Evolutionary conservation across 2,113 vertebrate genomes (phyloP).

Genomic region (Empidonax traillii): DNA sequence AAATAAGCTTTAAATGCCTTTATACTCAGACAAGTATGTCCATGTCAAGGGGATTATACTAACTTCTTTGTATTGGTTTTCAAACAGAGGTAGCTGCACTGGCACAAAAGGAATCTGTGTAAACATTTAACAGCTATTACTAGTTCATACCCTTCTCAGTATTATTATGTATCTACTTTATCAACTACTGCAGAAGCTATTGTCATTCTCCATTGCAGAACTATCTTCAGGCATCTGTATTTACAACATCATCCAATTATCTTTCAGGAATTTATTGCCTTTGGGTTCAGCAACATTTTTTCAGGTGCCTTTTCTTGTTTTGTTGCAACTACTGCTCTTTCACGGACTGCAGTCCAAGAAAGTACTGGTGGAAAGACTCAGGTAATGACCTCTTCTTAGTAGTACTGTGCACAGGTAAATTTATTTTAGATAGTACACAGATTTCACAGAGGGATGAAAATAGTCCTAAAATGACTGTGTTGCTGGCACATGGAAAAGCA

Average conservation of each 20-base stretch:
- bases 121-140: neutral
- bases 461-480: neutral
- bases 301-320: constrained; percentile 85
- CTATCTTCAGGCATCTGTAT: neutral
- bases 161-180: neutral
- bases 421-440: neutral
- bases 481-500: neutral
- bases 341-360: constrained; percentile 87
- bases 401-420: neutral
- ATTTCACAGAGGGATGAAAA: neutral
- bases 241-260: neutral
- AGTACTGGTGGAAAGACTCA: constrained; percentile 88
- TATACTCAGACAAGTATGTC: neutral
- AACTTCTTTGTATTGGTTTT: neutral
- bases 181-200: neutral
- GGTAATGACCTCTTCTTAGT: constrained; percentile 63
- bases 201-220: neutral
- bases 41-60: neutral
- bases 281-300: constrained; percentile 86
- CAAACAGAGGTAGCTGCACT: neutral
- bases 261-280: constrained; percentile 82
- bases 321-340: constrained; percentile 85
- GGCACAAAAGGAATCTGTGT: neutral
- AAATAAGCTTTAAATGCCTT: neutral
- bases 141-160: neutral